phyloP scores from a whole-genome alignment of 2,113 vertebrate genomes.

The Ceyx cyanopectus region DNA sequence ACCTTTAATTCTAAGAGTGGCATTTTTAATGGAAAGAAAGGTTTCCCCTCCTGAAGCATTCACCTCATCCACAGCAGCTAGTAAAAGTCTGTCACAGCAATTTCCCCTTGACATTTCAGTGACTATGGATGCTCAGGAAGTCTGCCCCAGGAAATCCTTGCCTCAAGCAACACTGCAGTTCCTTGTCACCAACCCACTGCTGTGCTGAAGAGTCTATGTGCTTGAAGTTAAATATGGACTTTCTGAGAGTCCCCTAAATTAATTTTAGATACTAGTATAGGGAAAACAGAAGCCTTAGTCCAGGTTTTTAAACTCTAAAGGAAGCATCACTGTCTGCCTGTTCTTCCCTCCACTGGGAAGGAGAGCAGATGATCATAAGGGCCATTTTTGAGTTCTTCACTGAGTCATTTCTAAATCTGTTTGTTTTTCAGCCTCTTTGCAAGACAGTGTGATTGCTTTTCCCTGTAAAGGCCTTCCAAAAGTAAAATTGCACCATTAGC shows the following conservation, averaged over 20 bases:
- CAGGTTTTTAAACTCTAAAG: neutral
- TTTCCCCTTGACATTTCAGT: neutral
- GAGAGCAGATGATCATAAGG: neutral
- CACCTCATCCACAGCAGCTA: neutral
- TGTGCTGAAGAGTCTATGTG: neutral
- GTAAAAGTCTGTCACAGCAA: neutral
- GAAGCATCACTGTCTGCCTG: neutral
- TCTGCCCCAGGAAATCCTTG: neutral
- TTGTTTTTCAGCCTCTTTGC: neutral
- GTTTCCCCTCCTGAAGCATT: neutral
- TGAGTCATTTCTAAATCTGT: neutral
- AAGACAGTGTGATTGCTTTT: neutral
- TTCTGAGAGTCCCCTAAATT: neutral
- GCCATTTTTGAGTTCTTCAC: neutral
- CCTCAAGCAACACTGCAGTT: neutral
- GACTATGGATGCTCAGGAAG: neutral
- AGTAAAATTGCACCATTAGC: slow-evolving; percentile 10
- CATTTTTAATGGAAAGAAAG: neutral
- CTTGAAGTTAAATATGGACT: neutral
- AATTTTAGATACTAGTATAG: neutral
- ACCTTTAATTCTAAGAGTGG: neutral
- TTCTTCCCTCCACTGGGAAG: neutral
- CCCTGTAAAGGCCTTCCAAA: neutral
- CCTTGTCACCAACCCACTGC: accelerated
- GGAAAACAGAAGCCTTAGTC: neutral